Base-by-base conservation (phyloP, 2,888 invertebrate genomes). In the Dynastes hyllus region DNA sequence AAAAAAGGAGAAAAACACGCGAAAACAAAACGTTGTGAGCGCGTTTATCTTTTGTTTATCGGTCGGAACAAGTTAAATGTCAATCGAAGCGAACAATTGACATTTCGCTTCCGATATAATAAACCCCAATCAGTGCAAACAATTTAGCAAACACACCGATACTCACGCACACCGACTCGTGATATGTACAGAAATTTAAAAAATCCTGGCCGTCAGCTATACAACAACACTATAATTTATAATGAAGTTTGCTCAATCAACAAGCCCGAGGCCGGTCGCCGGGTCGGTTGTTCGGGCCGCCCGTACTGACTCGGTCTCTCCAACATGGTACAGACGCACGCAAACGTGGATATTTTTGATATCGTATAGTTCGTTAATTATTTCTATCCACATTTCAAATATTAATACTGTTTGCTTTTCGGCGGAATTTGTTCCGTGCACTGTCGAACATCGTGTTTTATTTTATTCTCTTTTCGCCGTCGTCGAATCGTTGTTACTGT, bases 171-270 rank as follows among this genome's bases (percentile, higher is more conserved):
- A 45, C 67, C 45, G 45, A 50, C 27, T 40, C 67, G 22, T 50
- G 80, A 85, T 87, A 87, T 86, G 85, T 86, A 87, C 86, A 85
- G 85, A 87, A 86, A 86, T 86, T 86, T 85, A 84, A 86, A 87
- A 88, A 88, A 88, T 87, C 87, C 86, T 84, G 82, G 87, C 87
- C 86, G 83, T 83, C 84, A 85, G 87, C 86, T 84, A 86, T 86
- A 86, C 86, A 86, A 88, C 85, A 86, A 87, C 87, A 87, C 87
- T 86, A 86, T 87, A 87, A 87, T 87, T 87, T 87, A 87, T 88
- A 87, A 87, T 87, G 87, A 87, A 88, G 87, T 87, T 87, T 87
- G 85, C 87, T 86, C 85, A 85, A 86, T 86, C 87, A 87, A 88
- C 87, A 87, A 84, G 85, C 87, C 85, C 81, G 81, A 82, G 85